These are phyloP conservation scores for Armadillidium nasatum DNA, from an alignment of 1,140 invertebrate genomes.

Conservation along the genomic window DNA sequence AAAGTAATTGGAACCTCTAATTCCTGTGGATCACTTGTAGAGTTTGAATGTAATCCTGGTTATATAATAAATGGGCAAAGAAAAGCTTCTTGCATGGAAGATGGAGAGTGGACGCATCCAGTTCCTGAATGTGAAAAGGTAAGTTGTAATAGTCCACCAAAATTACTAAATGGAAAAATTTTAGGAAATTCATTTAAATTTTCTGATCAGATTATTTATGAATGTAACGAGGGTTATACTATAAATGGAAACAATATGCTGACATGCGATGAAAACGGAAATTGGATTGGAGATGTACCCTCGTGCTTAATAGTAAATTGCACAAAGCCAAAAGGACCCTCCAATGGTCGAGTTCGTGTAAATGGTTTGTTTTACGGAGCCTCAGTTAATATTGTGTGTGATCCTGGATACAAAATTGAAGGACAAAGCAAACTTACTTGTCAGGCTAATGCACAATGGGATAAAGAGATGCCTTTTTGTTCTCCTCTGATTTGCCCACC, in stretches of 20 bases:
- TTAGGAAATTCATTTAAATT: slow-evolving; percentile 33
- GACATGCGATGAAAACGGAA: slow-evolving; percentile 54
- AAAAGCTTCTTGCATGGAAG: slow-evolving; percentile 37
- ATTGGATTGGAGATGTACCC: slow-evolving; percentile 49
- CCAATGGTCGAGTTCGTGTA: slow-evolving; percentile 35
- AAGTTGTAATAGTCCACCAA: slow-evolving; percentile 34
- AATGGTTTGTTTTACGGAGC: slow-evolving; percentile 36
- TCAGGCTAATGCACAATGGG: slow-evolving; percentile 35
- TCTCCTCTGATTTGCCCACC: slow-evolving; percentile 36
- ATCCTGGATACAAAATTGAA: slow-evolving; percentile 33
- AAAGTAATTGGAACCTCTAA: slow-evolving; percentile 39
- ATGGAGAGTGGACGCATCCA: slow-evolving; percentile 35
- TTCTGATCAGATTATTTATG: slow-evolving; percentile 39
- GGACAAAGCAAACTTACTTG: slow-evolving; percentile 33
- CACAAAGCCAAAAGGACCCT: slow-evolving; percentile 34
- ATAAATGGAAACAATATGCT: slow-evolving; percentile 42
- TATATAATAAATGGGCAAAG: slow-evolving; percentile 35
- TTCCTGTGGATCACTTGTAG: slow-evolving; percentile 40
- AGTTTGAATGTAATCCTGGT: slow-evolving; percentile 38
- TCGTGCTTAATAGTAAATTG: slow-evolving; percentile 41
- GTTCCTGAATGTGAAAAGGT: slow-evolving; percentile 38
- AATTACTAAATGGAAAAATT: slow-evolving; percentile 29
- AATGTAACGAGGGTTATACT: slow-evolving; percentile 36
- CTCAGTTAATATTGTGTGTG: slow-evolving; percentile 34
- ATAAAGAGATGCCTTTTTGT: slow-evolving; percentile 40